Base-by-base conservation (phyloP, 2,888 invertebrate species). In the Pandemis corylana region DNA sequence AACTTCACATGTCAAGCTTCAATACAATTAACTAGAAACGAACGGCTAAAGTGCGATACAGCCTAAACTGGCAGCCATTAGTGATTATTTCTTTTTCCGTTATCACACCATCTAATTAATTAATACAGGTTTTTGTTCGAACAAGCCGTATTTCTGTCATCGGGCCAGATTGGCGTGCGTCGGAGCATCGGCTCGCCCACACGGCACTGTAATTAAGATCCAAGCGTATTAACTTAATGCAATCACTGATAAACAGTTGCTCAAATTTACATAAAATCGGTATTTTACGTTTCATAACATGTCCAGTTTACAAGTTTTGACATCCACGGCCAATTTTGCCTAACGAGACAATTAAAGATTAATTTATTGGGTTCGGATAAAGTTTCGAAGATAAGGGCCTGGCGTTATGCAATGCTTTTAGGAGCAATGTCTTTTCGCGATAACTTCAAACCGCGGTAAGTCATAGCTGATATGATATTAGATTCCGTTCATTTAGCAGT, bases 91-190 rank as follows among this genome's bases (percentile, higher is more conserved):
- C 84, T 86, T 90, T 89, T 88, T 87, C 84, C 80, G 80, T 84
- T 90, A 92, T 92, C 91, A 80, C 82, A 80, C 84, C 81, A 90
- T 93, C 90, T 90, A 90, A 91, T 94, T 93, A 93, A 93, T 93
- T 92, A 88, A 90, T 88, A 93, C 94, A 84, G 90, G 93, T 93
- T 93, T 89, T 89, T 87, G 87, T 89, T 84, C 85, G 79, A 85
- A 86, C 87, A 84, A 84, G 86, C 84, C 88, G 90, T 92, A 92
- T 87, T 84, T 92, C 90, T 90, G 89, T 91, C 92, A 90, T 87
- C 87, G 80, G 82, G 68, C 68, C 69, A 72, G 88, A 90, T 89
- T 89, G 87, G 87, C 83, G 84, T 86, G 83, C 79, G 81, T 85
- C 82, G 79, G 80, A 83, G 81, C 83, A 84, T 82, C 81, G 79